A percentile compares a stretch with the other conserved stretches of the same genome.
Conservation (phyloP, 2,888 invertebrate species). For the Ophion costatus region DNA sequence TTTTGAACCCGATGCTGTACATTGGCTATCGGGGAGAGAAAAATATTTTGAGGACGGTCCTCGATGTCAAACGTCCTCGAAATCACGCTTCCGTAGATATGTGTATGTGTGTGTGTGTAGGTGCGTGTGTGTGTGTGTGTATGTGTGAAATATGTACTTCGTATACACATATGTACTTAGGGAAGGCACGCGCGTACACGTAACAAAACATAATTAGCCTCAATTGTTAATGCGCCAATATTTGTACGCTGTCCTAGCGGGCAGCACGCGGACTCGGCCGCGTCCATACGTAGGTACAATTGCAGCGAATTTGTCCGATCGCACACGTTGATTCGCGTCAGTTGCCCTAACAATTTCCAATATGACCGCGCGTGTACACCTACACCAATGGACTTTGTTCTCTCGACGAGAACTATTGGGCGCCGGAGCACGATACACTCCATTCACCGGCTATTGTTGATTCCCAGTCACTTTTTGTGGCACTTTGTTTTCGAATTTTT, state of each 20-base stretch:
- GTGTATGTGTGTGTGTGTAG: conserved; percentile 29
- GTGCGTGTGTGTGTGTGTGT: not conserved
- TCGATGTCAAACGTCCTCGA: too few relatives aligned
- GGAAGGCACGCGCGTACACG: conserved; percentile 71
- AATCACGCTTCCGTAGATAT: not conserved
- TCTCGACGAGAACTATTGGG: conserved; percentile 59
- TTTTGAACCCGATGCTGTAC: too few relatives aligned
- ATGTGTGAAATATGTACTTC: conserved; percentile 16
- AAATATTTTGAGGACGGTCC: too few relatives aligned
- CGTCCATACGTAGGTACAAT: conserved; percentile 41
- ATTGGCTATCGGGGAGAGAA: too few relatives aligned
- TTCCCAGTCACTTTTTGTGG: conserved; percentile 59
- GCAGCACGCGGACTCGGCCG: conserved; percentile 32
- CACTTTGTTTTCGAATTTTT: conserved; percentile 8
- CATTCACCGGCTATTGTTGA: conserved; percentile 69
- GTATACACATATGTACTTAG: conserved; percentile 41
- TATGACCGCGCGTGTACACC: conserved; percentile 54
- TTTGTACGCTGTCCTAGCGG: conserved; percentile 81
- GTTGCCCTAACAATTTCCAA: conserved; percentile 55
- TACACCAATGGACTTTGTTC: conserved; percentile 72
- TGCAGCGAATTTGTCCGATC: conserved; percentile 42
- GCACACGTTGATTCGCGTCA: conserved; percentile 55
- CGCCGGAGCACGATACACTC: conserved; percentile 15
- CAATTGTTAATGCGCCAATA: conserved; percentile 84
- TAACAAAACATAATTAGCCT: conserved; percentile 84